Evolutionary conservation across 2,888 invertebrate genomes (phyloP).

Genomic region (Eristalis intricaria): DNA sequence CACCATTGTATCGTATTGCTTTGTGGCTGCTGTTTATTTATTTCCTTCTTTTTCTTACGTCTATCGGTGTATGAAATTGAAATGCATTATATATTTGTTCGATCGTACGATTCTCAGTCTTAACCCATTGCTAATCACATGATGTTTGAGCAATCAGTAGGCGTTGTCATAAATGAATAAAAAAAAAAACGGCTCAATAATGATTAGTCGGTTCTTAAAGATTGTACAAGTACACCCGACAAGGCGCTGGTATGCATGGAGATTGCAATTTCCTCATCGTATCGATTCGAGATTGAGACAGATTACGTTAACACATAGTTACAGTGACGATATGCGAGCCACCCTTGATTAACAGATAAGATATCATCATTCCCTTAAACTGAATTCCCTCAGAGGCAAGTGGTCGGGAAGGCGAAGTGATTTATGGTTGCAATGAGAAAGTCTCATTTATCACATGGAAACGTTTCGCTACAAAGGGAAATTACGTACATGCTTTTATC

Average conservation of each 20-base stretch:
- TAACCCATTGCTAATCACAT: not conserved
- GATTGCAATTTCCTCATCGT: not conserved
- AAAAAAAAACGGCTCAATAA: not conserved
- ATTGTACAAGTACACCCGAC: not conserved
- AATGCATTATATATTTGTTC: not conserved
- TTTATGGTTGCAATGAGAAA: slow-evolving; percentile 27
- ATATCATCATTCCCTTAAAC: not conserved
- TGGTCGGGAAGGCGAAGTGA: not conserved
- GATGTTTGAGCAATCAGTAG: not conserved
- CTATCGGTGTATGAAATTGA: not conserved
- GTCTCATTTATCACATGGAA: slow-evolving; percentile 4
- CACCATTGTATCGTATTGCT: slow-evolving; percentile 1
- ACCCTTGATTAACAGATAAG: slow-evolving; percentile 38
- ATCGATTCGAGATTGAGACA: not conserved
- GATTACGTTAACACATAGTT: not conserved
- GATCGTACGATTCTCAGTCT: not conserved
- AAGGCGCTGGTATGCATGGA: no score
- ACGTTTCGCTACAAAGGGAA: not conserved
- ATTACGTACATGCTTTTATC: not conserved
- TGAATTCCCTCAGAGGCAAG: not conserved
- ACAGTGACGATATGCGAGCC: not conserved
- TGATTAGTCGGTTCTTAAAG: not conserved
- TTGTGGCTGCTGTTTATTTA: slow-evolving; percentile 20
- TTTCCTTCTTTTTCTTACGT: not conserved
- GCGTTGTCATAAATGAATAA: not conserved